These are phyloP conservation scores for Mythimna lalbum DNA, from an alignment of 2,888 invertebrate species.

Conservation along the genomic window DNA sequence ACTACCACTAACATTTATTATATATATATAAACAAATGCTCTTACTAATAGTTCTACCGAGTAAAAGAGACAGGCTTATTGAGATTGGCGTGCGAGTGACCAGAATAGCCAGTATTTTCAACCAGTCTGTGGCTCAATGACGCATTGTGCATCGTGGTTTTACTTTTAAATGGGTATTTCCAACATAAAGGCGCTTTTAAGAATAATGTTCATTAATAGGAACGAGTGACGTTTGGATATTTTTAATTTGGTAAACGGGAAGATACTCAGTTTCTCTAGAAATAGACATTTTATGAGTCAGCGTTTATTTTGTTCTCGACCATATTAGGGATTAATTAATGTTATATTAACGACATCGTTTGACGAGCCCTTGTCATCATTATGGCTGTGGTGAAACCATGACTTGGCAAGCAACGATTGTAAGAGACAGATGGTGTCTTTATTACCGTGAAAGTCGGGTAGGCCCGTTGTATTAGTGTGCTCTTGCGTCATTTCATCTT, in stretches of 20 bases:
- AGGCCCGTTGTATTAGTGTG: no score
- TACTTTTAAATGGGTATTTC: conserved; percentile 35
- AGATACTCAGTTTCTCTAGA: background rate
- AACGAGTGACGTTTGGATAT: conserved; percentile 37
- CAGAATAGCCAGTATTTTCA: conserved; percentile 11
- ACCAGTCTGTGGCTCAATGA: conserved; percentile 22
- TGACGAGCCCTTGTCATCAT: no score
- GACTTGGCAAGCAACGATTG: no score
- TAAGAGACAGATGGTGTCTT: no score
- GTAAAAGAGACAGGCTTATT: conserved; percentile 36
- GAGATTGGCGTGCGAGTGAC: background rate
- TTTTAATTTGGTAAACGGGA: conserved; percentile 10
- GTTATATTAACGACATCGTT: no score
- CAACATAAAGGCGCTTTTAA: conserved; percentile 20
- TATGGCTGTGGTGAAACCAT: no score
- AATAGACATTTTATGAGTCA: conserved; percentile 18
- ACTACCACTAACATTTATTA: conserved; percentile 28
- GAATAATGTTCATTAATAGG: conserved; percentile 10
- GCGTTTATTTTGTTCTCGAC: background rate
- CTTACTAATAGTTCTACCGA: background rate
- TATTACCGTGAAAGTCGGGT: no score
- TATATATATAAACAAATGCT: conserved; percentile 47
- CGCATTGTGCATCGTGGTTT: conserved; percentile 43
- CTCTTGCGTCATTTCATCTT: no score
- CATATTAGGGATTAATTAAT: background rate